Conservation (phyloP, 2,797 vertebrate genomes). For the Hippopotamyrus pictus region DNA sequence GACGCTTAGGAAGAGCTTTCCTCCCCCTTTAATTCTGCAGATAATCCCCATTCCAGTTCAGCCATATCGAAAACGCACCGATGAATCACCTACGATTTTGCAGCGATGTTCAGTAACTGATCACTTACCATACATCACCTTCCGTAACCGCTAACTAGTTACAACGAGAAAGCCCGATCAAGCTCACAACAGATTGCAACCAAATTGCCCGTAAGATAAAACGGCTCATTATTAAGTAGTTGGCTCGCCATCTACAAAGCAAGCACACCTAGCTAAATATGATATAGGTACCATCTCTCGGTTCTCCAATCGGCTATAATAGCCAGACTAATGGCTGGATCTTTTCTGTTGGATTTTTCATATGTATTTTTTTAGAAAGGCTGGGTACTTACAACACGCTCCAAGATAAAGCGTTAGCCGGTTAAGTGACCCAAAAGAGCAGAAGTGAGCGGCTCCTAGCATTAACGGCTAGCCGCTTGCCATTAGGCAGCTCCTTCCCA, state of each 20-base stretch:
- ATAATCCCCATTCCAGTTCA: neutral
- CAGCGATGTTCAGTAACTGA: neutral
- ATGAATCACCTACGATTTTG: neutral
- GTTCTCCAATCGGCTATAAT: neutral
- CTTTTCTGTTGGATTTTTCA: neutral
- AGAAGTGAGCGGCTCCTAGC: neutral
- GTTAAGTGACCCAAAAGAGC: neutral
- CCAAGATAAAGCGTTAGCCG: neutral
- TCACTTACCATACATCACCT: neutral
- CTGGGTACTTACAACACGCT: neutral
- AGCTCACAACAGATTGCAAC: neutral
- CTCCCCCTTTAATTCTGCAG: neutral
- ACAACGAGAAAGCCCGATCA: neutral
- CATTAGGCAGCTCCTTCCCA: neutral
- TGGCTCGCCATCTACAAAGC: neutral
- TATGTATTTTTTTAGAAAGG: neutral
- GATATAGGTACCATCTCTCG: neutral
- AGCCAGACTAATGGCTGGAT: neutral
- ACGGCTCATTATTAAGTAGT: neutral
- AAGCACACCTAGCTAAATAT: neutral
- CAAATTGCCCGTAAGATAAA: neutral
- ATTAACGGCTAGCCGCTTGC: neutral
- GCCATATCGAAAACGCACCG: constrained; percentile 2
- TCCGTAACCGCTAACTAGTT: neutral
- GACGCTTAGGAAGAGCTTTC: neutral